These are phyloP conservation scores for Salticus scenicus DNA, from an alignment of 2,888 invertebrate genomes.

Conservation along the genomic window DNA sequence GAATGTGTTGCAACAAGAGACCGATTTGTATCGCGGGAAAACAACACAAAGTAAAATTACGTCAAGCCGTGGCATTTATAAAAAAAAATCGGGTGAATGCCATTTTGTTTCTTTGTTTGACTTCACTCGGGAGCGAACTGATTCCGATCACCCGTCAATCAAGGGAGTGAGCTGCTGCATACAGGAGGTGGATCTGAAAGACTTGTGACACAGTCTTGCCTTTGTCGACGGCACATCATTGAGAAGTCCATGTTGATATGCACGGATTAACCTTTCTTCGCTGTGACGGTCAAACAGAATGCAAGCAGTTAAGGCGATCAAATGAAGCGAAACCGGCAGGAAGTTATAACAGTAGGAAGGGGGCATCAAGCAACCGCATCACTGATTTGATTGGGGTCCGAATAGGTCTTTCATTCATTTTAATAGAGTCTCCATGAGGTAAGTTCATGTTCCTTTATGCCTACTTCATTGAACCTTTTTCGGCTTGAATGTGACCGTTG, in stretches of 20 bases:
- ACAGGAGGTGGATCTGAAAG: background rate
- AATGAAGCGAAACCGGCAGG: slow-evolving; percentile 7
- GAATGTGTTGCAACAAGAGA: slow-evolving; percentile 2
- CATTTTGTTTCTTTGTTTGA: slow-evolving; percentile 26
- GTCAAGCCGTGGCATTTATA: background rate
- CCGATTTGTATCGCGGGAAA: slow-evolving; percentile 3
- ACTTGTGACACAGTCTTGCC: slow-evolving; percentile 7
- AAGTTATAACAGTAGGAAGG: slow-evolving; percentile 5
- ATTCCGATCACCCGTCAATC: slow-evolving; percentile 50
- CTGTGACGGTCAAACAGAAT: slow-evolving; percentile 48
- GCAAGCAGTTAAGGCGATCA: background rate
- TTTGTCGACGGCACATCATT: slow-evolving; percentile 40
- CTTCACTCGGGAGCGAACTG: slow-evolving; percentile 9
- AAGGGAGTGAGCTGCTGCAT: background rate
- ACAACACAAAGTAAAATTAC: slow-evolving; percentile 6
- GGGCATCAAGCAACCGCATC: slow-evolving; percentile 9
- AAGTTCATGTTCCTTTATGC: background rate
- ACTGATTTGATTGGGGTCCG: slow-evolving; percentile 9
- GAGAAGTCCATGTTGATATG: slow-evolving; percentile 43
- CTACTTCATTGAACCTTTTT: background rate
- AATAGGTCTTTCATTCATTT: background rate
- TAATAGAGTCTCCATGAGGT: background rate
- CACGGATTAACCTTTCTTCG: slow-evolving; percentile 54
- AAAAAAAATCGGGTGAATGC: slow-evolving; percentile 26
- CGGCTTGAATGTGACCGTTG: background rate